phyloP scores from a whole-genome alignment of 2,113 vertebrate species.

The Osmerus mordax region DNA sequence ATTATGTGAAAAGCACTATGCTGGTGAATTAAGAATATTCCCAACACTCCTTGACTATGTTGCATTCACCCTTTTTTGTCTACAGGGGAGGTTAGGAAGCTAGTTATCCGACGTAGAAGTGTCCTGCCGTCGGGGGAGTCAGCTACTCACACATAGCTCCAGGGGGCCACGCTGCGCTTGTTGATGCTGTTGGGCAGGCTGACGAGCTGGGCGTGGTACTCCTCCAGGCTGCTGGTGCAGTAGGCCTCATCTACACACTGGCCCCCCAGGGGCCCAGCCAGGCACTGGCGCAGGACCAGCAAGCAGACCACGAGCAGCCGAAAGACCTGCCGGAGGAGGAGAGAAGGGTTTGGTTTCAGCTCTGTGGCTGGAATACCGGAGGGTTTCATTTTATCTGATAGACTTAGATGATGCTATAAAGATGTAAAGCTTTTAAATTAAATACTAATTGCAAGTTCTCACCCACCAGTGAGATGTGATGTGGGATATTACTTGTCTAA shows the following conservation, averaged over 20 bases:
- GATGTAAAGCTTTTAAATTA: too few relatives aligned
- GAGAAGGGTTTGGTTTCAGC: background rate
- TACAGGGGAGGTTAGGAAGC: too few relatives aligned
- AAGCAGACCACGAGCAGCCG: slow-evolving; percentile 53
- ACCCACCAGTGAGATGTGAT: too few relatives aligned
- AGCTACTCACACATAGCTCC: slow-evolving; percentile 70
- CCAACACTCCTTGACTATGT: too few relatives aligned
- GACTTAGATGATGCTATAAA: too few relatives aligned
- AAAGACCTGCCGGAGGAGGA: slow-evolving; percentile 16
- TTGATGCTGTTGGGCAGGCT: slow-evolving; percentile 66
- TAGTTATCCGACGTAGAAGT: too few relatives aligned
- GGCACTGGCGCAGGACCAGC: slow-evolving; percentile 45
- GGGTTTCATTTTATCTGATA: too few relatives aligned
- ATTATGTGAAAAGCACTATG: too few relatives aligned
- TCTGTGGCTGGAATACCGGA: background rate
- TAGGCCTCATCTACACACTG: slow-evolving; percentile 66
- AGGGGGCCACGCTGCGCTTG: slow-evolving; percentile 71
- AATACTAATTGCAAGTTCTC: too few relatives aligned
- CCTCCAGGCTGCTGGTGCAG: slow-evolving; percentile 62
- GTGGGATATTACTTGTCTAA: too few relatives aligned
- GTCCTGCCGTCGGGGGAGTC: background rate
- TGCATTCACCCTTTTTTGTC: too few relatives aligned
- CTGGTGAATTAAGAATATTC: too few relatives aligned
- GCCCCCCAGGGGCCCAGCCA: slow-evolving; percentile 46
- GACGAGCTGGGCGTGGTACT: slow-evolving; percentile 62